Base-by-base conservation (phyloP, 2,797 vertebrate species). In the Pachyuromys duprasi region DNA sequence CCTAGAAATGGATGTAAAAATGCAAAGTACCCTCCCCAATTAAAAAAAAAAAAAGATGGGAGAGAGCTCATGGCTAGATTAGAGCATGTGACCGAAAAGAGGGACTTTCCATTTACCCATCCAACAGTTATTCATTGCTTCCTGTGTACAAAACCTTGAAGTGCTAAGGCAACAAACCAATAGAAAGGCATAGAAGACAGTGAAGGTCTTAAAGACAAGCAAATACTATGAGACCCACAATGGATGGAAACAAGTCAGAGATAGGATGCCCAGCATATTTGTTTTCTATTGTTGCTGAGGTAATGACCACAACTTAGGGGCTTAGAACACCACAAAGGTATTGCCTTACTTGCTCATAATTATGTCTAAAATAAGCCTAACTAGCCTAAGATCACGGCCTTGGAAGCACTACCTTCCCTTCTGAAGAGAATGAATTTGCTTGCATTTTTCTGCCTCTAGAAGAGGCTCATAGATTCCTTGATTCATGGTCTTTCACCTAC, bases 1-100 rank as follows among this genome's bases (percentile, higher is more conserved):
- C 57, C 31, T 55, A 88, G 76, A 86, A 95, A 83, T 14, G 42
- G 20, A 87, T 80, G 84, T 67, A 90, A 94, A 94, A 94, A n/a
- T 57, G 80, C 26, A 86, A 90, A 33, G 53, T 76, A 89, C 22
- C 6, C n/a, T 76, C 39, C 31, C 53, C 42, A 49, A 76, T 76
- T 11, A 55, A n/a, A 70, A 94, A 22, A 55, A n/a, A 70, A 94
- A 86, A 75, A 92, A 75, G 86, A 62, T 26, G 45, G 8, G 67
- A 72, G n/a, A 39, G 69, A 60, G 84, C 62, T 55, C 53, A 70
- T 22, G 15, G 91, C 57, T 94, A 57, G 57, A 28, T 69, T 78
- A 22, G 67, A 81, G 65, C 18, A 63, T 65, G 6, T 36, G 62
- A 18, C 36, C 75, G 2, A n/a, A 69, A 89, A 86, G 45, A 45